A percentile compares a stretch with the other conserved stretches of the same genome.
Conservation (phyloP, 1,140 invertebrate species). For the Uloborus diversus region DNA sequence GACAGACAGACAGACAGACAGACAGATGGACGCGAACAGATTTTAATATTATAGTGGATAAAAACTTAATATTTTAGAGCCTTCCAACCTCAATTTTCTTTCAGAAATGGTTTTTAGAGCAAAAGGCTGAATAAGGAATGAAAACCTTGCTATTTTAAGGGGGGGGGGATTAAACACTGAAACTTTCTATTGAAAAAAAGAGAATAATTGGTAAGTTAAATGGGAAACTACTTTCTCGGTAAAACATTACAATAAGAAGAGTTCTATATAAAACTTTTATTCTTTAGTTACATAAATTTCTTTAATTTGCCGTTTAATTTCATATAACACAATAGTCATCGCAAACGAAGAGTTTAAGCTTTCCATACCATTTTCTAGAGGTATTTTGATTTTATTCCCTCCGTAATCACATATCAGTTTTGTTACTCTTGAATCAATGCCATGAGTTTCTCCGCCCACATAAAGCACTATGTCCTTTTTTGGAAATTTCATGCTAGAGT, state of each 20-base stretch:
- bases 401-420: slow-evolving; percentile 69
- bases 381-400: slow-evolving; percentile 71
- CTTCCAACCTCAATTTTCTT: too few relatives aligned
- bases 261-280: background rate
- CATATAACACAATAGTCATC: slow-evolving; percentile 82
- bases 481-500: slow-evolving; percentile 71
- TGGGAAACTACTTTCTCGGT: too few relatives aligned
- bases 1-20: too few relatives aligned
- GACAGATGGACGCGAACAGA: too few relatives aligned
- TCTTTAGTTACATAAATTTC: slow-evolving; percentile 25
- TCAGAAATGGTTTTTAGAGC: background rate
- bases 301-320: slow-evolving; percentile 79
- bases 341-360: slow-evolving; percentile 88
- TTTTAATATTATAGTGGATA: too few relatives aligned
- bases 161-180: too few relatives aligned
- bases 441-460: slow-evolving; percentile 88
- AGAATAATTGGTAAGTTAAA: too few relatives aligned
- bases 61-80: too few relatives aligned
- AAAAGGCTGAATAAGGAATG: background rate
- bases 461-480: slow-evolving; percentile 71
- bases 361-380: slow-evolving; percentile 78
- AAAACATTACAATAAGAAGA: background rate
- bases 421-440: slow-evolving; percentile 76
- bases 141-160: too few relatives aligned
- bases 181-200: too few relatives aligned